Base-by-base conservation (phyloP, 2,113 vertebrate genomes). In the Dicrurus megarhynchus region DNA sequence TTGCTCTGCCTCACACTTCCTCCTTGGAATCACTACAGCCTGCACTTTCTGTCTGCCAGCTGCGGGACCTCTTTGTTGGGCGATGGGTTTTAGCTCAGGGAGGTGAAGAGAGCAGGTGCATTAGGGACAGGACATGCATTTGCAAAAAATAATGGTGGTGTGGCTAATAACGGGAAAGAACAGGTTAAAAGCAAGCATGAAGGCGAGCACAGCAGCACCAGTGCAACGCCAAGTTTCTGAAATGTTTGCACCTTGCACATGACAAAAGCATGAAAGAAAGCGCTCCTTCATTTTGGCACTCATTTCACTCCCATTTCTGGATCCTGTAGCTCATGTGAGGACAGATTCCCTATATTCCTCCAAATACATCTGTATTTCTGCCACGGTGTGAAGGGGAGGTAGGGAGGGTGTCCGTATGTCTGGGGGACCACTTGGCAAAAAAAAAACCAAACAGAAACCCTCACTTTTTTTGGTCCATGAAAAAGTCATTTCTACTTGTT, bases 21-120 rank as follows among this genome's bases (percentile, higher is more conserved):
- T 67, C 59, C 47, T 61, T 47, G 63, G 1, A 6, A 39, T 64
- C 16, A 3, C 13, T 65, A 61, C 69, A 88, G 65, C 52, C 50
- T 4, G 19, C 27, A 73, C 55, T 47, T 83, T 65, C 90, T 33
- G 26, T 55, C 47, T 63, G 32, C 55, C 37, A 0, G 12, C 87
- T 68, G 50, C 89, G 92, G 85, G 63, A 39, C 0, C 1, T 57
- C 57, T 52, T 93, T 77, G 30, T 41, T 60, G 63, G 69, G 50
- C 2, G 5, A 20, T 8, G 12, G 32, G 50, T 10, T 84, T 69
- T 74, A 87, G 44, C 37, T 8, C 50, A 44, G 83, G 37, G 33
- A 59, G 20, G 76, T 87, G 79, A 78, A 84, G 76, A 90, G 74
- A 95, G 55, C 97, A 97, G 96, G 93, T 95, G 97, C 69, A 11